Evolutionary conservation across 1,140 invertebrate genomes (phyloP).

Genomic region (Caenorhabditis brenneri): DNA sequence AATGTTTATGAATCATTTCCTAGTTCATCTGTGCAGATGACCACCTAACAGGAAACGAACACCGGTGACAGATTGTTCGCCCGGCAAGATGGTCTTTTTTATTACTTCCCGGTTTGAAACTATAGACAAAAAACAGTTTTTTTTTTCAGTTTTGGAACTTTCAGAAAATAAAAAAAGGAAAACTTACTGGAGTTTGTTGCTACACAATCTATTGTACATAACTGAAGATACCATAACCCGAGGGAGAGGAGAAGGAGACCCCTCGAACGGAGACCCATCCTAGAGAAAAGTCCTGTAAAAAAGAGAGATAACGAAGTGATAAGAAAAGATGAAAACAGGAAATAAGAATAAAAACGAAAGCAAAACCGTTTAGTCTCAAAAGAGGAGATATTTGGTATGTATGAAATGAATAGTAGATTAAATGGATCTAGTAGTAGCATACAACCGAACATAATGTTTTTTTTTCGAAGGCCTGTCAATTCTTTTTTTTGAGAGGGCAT

Average conservation of each 20-base stretch:
- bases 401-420: conserved; percentile 21
- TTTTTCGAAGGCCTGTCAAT: too few relatives aligned
- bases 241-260: conserved; percentile 37
- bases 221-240: conserved; percentile 37
- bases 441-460: neutral
- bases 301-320: neutral
- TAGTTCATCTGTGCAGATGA: too few relatives aligned
- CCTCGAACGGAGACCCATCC: conserved; percentile 38
- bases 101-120: too few relatives aligned
- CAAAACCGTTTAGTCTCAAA: neutral
- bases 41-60: too few relatives aligned
- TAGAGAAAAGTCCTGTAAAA: conserved; percentile 24
- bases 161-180: neutral
- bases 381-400: neutral
- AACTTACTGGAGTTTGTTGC: conserved; percentile 35
- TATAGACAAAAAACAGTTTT: too few relatives aligned
- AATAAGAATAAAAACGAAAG: neutral
- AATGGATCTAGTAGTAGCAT: neutral
- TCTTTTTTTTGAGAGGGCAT: conserved; percentile 13
- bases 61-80: too few relatives aligned
- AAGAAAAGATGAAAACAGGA: conserved; percentile 9
- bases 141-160: neutral
- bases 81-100: too few relatives aligned
- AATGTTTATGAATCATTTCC: too few relatives aligned
- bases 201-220: conserved; percentile 4